Base-by-base conservation (phyloP, 2,888 invertebrate species). In the Polydrusus pterygomalis region DNA sequence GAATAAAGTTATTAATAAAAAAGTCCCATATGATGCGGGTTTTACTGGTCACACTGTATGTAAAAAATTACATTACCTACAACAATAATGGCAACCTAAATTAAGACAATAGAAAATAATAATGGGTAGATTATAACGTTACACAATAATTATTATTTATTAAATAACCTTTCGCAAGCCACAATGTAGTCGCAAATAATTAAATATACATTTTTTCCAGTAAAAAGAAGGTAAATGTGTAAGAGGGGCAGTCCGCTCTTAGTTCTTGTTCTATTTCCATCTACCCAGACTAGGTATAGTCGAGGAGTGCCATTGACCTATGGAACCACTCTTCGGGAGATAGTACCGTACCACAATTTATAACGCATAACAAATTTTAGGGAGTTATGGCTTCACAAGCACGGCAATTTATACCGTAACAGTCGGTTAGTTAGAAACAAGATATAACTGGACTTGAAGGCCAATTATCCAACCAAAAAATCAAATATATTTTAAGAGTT, bases 241-340 rank as follows among this genome's bases (percentile, higher is more conserved):
- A 65, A 72, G 25, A 56, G 45, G 40, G 51, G 38, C 38, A 69
- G 45, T 34, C 56, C 45, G 15, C 30, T 34, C 34, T 38, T 43
- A 47, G 17, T 62, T 76, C 68, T 76, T 67, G 75, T 65, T 70
- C 75, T 65, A 70, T 75, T 75, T 75, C 70, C 25, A 49, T 34
- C 34, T 3, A n/a, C n/a, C n/a, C 45, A 64, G 54, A 49, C 40
- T 56, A 58, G n/a, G n/a, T n/a, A n/a, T n/a, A n/a, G 34, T 38
- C 51, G 47, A 47, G 34, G 47, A 47, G 34, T 70, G 75, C 70
- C 75, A 70, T 70, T 75, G 75, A 75, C 75, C 75, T 75, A 65
- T n/a, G 70, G 34, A 40, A 68, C 38, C 49, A 38, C 56, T 72
- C 72, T 72, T 72, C 43, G 65, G 54, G 49, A 71, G 70, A 40